phyloP scores from a whole-genome alignment of 2,888 invertebrate genomes.

The Hyposoter didymator region DNA sequence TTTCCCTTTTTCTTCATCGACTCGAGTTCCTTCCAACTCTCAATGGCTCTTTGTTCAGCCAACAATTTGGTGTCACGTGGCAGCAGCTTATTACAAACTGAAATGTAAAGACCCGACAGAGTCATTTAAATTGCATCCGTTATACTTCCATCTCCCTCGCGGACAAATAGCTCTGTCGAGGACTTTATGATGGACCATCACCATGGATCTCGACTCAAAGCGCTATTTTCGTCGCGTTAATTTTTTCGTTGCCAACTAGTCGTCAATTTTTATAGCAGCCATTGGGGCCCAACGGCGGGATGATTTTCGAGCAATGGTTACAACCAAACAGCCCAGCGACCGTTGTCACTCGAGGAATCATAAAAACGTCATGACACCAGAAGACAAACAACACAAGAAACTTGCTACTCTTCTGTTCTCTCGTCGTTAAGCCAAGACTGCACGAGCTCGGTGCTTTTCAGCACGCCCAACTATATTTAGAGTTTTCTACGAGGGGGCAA shows the following conservation, averaged over 20 bases:
- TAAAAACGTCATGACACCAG: conserved; percentile 66
- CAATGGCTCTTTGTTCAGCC: neutral
- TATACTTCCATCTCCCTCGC: neutral
- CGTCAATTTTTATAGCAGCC: conserved; percentile 26
- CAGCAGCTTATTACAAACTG: conserved; percentile 3
- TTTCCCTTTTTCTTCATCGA: conserved; percentile 4
- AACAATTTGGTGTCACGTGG: conserved; percentile 9
- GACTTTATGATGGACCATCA: conserved; percentile 25
- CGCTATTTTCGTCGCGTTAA: conserved; percentile 12
- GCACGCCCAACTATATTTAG: conserved; percentile 62
- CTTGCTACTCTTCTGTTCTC: conserved; percentile 21
- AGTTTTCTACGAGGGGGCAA: conserved; percentile 48
- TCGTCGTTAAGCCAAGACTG: conserved; percentile 1
- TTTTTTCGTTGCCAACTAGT: neutral
- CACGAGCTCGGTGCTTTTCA: neutral
- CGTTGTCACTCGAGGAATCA: conserved; percentile 63
- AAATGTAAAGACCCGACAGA: neutral
- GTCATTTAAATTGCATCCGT: conserved; percentile 21
- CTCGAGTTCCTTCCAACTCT: conserved; percentile 10
- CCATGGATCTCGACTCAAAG: conserved; percentile 11
- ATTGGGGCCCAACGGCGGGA: neutral
- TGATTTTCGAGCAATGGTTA: conserved; percentile 43
- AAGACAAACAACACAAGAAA: conserved; percentile 64
- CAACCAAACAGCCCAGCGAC: conserved; percentile 26
- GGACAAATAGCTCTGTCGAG: conserved; percentile 1